Conservation (phyloP, 2,113 vertebrate genomes). For the Hippocampus guttulatus region DNA sequence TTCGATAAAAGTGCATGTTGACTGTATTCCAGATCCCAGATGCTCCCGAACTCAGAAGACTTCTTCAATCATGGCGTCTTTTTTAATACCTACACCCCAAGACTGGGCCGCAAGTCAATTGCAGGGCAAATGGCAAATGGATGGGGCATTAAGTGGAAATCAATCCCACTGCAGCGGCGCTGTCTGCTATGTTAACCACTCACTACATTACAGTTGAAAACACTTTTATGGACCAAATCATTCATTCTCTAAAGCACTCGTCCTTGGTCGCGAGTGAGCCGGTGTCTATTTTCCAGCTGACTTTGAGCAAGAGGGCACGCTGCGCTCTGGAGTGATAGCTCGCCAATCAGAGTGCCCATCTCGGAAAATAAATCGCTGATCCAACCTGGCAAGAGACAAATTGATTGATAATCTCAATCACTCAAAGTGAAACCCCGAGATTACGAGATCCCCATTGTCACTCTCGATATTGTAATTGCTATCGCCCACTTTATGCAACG, state of each 20-base stretch:
- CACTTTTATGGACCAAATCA: not conserved
- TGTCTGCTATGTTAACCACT: not conserved
- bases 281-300: not conserved
- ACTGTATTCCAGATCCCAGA: not conserved
- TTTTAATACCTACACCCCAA: not conserved
- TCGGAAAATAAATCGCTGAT: too few species aligned
- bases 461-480: not conserved
- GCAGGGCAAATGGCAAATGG: not conserved
- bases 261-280: not conserved
- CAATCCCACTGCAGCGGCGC: not conserved
- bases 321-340: too few species aligned
- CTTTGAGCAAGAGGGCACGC: not conserved
- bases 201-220: not conserved
- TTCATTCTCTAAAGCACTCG: not conserved
- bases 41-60: not conserved
- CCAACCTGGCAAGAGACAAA: too few species aligned
- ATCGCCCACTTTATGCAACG: not conserved
- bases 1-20: not conserved
- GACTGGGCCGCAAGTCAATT: not conserved
- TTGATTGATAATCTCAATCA: not conserved
- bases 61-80: not conserved
- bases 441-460: not conserved
- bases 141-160: not conserved
- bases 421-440: not conserved
- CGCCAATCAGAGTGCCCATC: too few species aligned